Base-by-base conservation (phyloP, 2,113 vertebrate genomes). In the Dermatemys mawii region DNA sequence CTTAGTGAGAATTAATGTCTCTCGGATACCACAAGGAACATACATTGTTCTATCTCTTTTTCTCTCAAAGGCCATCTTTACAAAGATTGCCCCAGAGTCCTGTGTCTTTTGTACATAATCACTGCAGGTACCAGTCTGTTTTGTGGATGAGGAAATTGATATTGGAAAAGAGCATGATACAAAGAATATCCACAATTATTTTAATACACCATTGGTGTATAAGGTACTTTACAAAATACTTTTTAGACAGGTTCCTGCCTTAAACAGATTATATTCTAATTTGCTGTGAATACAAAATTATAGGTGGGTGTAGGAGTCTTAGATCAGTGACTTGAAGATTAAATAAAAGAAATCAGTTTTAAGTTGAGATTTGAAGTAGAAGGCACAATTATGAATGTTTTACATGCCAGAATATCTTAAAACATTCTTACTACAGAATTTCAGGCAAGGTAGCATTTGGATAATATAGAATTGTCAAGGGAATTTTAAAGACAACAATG, bases 1-100 rank as follows among this genome's bases (percentile, higher is more conserved):
- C 87, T 14, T 92, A 91, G 24, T 86, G 91, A 63, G 86, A 85
- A 91, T 84, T 92, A 51, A 76, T 54, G 38, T 88, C 83, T 90
- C 70, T 83, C 50, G 2, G 48, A 91, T 89, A 14, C 70, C 82
- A 76, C 22, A 90, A 51, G 75, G 46, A 73, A 84, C 92, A 13
- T 73, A 41, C 26, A 44, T 44, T 54, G 38, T 70, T 95, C 44
- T 94, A 1, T 26, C 21, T 93, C n/a, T n/a, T n/a, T 88, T 91
- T 13, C 35, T 90, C 35, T 78, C 70, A 89, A 90, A 88, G n/a
- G 16, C 54, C 5, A 2, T 87, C 32, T 89, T 89, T 57, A 87
- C 51, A 82, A 92, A 81, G n/a, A 85, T 17, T 90, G 70, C n/a
- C 2, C 7, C 11, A 0, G 2, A 90, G 50, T 89, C 48, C 11